Evolutionary conservation across 2,797 vertebrate species (phyloP).

Genomic region (Stomatorhinus walkeri): DNA sequence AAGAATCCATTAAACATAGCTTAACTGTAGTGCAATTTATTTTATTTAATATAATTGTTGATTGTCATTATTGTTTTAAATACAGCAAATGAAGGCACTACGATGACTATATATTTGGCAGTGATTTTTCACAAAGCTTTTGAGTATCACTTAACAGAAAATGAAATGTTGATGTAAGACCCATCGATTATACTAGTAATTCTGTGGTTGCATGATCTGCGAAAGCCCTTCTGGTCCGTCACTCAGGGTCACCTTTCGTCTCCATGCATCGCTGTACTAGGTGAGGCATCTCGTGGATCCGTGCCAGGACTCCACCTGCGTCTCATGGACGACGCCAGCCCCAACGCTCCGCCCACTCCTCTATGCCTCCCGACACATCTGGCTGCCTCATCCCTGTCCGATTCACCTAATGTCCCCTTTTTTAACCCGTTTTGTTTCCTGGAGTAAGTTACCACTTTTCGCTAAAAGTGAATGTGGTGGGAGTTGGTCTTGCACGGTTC

Average conservation of each 20-base stretch:
- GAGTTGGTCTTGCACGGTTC: slow-evolving; percentile 21
- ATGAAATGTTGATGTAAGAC: background rate
- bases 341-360: background rate
- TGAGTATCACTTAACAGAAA: background rate
- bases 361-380: background rate
- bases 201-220: background rate
- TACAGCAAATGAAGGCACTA: background rate
- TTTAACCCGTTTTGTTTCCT: background rate
- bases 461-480: slow-evolving; percentile 27
- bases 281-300: background rate
- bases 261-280: background rate
- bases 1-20: background rate
- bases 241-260: background rate
- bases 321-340: background rate
- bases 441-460: slow-evolving; percentile 34
- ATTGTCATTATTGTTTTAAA: background rate
- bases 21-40: background rate
- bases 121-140: background rate
- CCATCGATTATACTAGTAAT: background rate
- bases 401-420: background rate
- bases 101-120: background rate
- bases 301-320: background rate
- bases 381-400: background rate
- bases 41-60: background rate
- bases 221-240: background rate